Conservation (phyloP, 2,797 vertebrate genomes). For the Columba guinea region DNA sequence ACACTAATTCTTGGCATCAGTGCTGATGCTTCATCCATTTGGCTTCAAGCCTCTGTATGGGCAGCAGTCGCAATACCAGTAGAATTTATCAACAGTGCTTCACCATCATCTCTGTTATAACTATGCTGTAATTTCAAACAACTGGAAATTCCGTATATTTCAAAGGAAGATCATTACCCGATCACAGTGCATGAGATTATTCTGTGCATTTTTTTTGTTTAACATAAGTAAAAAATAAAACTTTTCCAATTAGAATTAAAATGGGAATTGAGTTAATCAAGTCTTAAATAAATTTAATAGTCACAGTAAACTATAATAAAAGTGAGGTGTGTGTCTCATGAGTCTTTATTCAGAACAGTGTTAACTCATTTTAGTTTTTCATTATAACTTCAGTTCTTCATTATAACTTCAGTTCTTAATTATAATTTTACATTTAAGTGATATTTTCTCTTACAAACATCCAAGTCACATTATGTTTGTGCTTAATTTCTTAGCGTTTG, state of each 20-base stretch:
- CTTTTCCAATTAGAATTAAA: not conserved
- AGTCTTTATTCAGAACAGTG: not conserved
- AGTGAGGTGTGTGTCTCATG: not conserved
- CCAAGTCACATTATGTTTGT: not conserved
- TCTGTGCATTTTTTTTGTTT: not conserved
- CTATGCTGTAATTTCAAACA: not conserved
- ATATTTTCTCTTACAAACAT: not conserved
- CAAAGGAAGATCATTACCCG: not conserved
- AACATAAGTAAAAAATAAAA: not conserved
- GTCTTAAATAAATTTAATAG: conserved; percentile 49
- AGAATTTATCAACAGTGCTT: not conserved
- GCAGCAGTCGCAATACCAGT: not conserved
- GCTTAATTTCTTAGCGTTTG: not conserved
- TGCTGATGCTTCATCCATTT: not conserved
- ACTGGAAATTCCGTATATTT: conserved; percentile 2
- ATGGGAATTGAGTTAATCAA: conserved; percentile 15
- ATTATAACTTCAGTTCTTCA: not conserved
- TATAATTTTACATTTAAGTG: not conserved
- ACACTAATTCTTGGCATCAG: not conserved
- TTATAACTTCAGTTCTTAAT: not conserved
- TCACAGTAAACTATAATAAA: not conserved
- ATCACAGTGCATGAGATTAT: not conserved
- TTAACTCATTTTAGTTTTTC: not conserved
- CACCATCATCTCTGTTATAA: not conserved
- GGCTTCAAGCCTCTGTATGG: not conserved